Percentiles rank a stretch among this genome's conserved stretches.
Evolutionary conservation across 2,113 vertebrate species (phyloP).

Genomic region (Corynorhinus townsendii): DNA sequence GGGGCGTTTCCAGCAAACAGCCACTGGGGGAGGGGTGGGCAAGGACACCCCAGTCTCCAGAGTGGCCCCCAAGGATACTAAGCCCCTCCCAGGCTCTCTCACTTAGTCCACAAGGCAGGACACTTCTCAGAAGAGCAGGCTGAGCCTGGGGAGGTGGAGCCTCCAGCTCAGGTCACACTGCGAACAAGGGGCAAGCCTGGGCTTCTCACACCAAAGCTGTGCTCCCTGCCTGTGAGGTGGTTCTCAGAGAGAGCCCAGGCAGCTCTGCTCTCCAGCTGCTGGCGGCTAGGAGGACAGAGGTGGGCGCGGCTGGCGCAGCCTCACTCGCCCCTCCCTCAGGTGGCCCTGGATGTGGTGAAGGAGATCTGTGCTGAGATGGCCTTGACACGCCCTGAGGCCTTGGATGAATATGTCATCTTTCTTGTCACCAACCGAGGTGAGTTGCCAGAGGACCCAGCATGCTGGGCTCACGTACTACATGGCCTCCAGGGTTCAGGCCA

Average conservation of each 20-base stretch:
- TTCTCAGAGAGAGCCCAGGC: not conserved
- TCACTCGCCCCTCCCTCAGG: constrained; percentile 75
- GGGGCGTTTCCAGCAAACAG: not conserved
- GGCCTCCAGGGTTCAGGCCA: not conserved
- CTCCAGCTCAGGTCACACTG: not conserved
- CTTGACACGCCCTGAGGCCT: constrained; percentile 86
- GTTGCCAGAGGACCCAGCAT: not conserved
- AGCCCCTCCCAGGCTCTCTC: not conserved
- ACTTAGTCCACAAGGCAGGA: not conserved
- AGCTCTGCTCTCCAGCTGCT: not conserved
- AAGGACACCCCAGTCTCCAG: not conserved
- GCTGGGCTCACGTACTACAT: not conserved
- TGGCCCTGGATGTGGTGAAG: constrained; percentile 91
- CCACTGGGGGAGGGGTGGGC: accelerated
- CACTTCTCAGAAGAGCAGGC: not conserved
- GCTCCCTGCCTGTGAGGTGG: not conserved
- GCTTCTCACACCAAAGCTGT: not conserved
- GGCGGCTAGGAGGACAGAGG: not conserved
- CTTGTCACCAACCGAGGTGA: constrained; percentile 91
- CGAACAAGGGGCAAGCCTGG: not conserved
- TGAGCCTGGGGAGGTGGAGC: not conserved
- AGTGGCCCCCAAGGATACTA: too few species aligned
- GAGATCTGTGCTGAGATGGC: constrained; percentile 96
- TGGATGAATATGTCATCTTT: constrained; percentile 93
- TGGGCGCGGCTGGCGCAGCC: not conserved